Base-by-base conservation (phyloP, 1,140 invertebrate species). In the Neotoxoptera formosana region DNA sequence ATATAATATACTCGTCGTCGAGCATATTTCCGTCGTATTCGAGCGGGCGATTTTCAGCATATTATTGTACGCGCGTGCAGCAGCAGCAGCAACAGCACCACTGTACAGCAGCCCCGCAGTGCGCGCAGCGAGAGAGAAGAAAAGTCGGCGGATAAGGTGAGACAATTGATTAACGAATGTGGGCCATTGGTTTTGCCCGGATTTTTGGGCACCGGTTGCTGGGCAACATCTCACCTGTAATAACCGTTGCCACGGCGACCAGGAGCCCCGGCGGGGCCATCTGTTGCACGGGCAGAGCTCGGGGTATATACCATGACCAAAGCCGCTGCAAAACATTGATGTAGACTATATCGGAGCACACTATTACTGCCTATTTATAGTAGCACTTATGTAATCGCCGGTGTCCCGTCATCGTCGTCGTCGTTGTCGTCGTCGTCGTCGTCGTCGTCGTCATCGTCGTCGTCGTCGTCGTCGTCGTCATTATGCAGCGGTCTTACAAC, bases 111-210 rank as follows among this genome's bases (percentile, higher is more conserved):
- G 56, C 56, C 23, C 23, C 56, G 8, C 30, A 17, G 60, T 17
- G 60, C n/a, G 30, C 60, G 60, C 60, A 14, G n/a, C 60, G 60
- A 76, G 41, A 76, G 41, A 41, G 45, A 90, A 67, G 56, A 67
- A 67, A 67, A 90, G 51, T 90, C 89, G 53, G 47, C n/a, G 76
- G 67, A 93, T 93, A 93, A 93, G 91, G 91, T 93, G 91, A 93
- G 48, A 93, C 91, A 56, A 93, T 93, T 93, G 91, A 93, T 93
- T 93, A 93, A 93, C 91, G 91, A 93, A 93, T 93, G 91, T 93
- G 91, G 91, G 91, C 91, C 91, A 93, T 93, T 93, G 91, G 91
- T 93, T 93, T 93, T 93, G 91, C 91, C 91, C 91, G 91, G 91
- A 93, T 93, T 93, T 93, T 93, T 93, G 91, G 91, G 91, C 91